Base-by-base conservation (phyloP, 2,113 vertebrate species). In the Suncus etruscus region DNA sequence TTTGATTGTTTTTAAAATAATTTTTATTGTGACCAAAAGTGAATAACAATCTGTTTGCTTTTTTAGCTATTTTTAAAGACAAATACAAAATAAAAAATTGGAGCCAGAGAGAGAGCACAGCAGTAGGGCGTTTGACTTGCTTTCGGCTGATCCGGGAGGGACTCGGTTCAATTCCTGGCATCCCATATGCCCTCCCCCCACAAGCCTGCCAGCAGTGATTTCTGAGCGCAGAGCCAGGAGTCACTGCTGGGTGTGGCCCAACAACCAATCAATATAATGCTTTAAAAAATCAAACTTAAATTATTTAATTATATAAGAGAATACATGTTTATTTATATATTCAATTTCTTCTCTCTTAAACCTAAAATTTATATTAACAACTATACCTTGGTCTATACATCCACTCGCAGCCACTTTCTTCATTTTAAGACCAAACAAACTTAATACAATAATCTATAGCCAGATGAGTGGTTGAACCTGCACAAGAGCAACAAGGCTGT, bases 381-480 rank as follows among this genome's bases (percentile, higher is more conserved):
- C 85, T 87, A 80, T 18, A 68, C 25, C 47, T 76, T 91, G 18
- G 14, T 54, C 32, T 83, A 48, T 85, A 79, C 74, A 3, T 11
- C 24, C 22, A 65, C 48, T 78, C 16, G 7, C 31, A 63, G 22
- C 51, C 66, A 86, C 39, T 1, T 25, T n/a, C 70, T 75, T 63
- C 54, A 78, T 39, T 92, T 91, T 8, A 58, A 22, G 27, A 91
- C 11, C 70, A 94, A 93, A 66, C 6, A 89, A 39, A n/a, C n/a
- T 92, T 86, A 94, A 87, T 8, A 94, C 29, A 76, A 76, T 76
- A 73, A 88, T 68, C 27, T 73, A 84, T 16, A 81, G 3, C 50
- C 65, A 92, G 39, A 39, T 39, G 39, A 39, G 39, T 39, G 39
- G 39, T 39, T 39, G 39, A 39, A 39, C 39, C 39, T 39, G 39